Percentiles rank a stretch among this genome's conserved stretches.
Conservation (phyloP, 2,113 vertebrate species). For the Hippocampus barbouri region DNA sequence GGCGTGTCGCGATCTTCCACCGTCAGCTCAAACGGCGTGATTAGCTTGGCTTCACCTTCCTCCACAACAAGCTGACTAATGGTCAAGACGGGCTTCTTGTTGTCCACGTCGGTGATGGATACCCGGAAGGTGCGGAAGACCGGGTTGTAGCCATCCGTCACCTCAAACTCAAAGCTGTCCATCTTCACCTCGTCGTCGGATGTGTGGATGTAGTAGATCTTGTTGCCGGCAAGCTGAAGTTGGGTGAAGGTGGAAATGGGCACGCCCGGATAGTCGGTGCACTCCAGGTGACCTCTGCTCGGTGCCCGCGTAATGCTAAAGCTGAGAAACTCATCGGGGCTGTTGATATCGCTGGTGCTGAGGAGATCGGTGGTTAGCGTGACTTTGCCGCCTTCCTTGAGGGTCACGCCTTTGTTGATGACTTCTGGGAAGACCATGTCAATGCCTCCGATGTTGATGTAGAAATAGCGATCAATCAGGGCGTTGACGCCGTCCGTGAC, state of each 20-base stretch:
- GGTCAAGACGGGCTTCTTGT: slow-evolving; percentile 91
- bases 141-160: slow-evolving; percentile 93
- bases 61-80: slow-evolving; percentile 79
- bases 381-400: slow-evolving; percentile 91
- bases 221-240: slow-evolving; percentile 92
- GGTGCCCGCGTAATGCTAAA: slow-evolving; percentile 92
- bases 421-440: slow-evolving; percentile 93
- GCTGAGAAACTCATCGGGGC: slow-evolving; percentile 89
- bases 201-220: slow-evolving; percentile 93
- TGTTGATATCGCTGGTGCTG: slow-evolving; percentile 93
- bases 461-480: slow-evolving; percentile 95
- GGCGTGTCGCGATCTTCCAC: slow-evolving; percentile 89
- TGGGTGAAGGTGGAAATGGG: slow-evolving; percentile 90
- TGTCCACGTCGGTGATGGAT: slow-evolving; percentile 92
- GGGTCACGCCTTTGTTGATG: slow-evolving; percentile 90
- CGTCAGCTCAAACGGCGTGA: slow-evolving; percentile 93
- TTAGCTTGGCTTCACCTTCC: slow-evolving; percentile 85
- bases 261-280: slow-evolving; percentile 81
- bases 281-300: slow-evolving; percentile 87
- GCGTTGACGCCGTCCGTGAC: slow-evolving; percentile 90
- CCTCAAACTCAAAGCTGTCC: slow-evolving; percentile 97
- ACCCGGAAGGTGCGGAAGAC: slow-evolving; percentile 94
- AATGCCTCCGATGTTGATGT: slow-evolving; percentile 84
- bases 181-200: slow-evolving; percentile 94
- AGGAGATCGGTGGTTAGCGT: slow-evolving; percentile 93